Percentiles rank a stretch among this genome's conserved stretches.
These are phyloP conservation scores for Bhutanitis thaidina DNA, from an alignment of 2,888 invertebrate species.

Conservation along the genomic window DNA sequence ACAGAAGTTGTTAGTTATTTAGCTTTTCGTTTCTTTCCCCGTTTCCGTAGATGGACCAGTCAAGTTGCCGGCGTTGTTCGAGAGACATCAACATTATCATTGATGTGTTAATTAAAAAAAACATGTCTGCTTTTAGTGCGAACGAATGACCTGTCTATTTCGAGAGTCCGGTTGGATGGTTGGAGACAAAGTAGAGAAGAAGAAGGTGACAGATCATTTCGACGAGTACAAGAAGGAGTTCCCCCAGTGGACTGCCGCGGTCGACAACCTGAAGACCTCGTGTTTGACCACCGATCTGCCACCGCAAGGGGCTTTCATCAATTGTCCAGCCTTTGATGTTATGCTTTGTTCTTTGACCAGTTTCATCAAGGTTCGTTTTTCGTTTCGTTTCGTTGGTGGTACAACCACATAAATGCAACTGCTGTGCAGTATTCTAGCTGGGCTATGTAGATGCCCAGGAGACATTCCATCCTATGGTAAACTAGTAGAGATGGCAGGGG, in stretches of 20 bases:
- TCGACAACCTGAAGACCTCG: constrained; percentile 36
- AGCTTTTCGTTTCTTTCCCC: too few relatives aligned
- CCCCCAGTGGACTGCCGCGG: constrained; percentile 45
- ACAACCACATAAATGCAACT: too few relatives aligned
- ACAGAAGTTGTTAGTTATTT: too few relatives aligned
- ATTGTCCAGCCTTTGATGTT: constrained; percentile 57
- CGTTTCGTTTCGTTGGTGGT: too few relatives aligned
- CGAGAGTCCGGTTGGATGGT: constrained; percentile 45
- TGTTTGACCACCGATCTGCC: constrained; percentile 43
- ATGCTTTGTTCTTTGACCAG: constrained; percentile 41
- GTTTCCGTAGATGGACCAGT: too few relatives aligned
- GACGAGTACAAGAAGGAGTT: constrained; percentile 42
- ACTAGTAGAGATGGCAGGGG: too few relatives aligned
- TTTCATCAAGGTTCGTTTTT: constrained; percentile 46
- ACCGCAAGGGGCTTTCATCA: constrained; percentile 42
- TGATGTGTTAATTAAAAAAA: too few relatives aligned
- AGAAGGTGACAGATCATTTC: constrained; percentile 38
- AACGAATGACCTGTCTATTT: constrained; percentile 46
- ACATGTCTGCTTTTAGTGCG: constrained; percentile 45
- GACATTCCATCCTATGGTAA: too few relatives aligned
- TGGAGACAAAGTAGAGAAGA: constrained; percentile 38
- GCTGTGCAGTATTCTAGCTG: too few relatives aligned
- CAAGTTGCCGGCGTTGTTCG: too few relatives aligned
- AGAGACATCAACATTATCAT: too few relatives aligned
- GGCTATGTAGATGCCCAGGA: too few relatives aligned